phyloP scores from a whole-genome alignment of 2,113 vertebrate species.

The Saimiri boliviensis region DNA sequence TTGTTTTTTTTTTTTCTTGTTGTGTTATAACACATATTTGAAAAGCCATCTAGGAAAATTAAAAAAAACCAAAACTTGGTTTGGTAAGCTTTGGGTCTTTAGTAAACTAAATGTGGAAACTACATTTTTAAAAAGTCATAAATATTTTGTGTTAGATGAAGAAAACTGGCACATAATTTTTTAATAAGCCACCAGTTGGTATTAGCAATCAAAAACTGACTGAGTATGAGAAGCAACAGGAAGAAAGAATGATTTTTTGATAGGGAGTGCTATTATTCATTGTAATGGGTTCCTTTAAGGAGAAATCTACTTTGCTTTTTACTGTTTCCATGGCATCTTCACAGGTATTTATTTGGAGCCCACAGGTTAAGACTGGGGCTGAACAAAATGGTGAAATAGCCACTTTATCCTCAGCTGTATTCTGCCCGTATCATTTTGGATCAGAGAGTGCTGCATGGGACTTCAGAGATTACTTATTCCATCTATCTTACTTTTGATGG shows the following conservation, averaged over 20 bases:
- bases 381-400: background rate
- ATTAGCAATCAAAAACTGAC: conserved; percentile 17
- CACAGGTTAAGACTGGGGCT: background rate
- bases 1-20: background rate
- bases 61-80: background rate
- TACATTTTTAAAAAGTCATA: background rate
- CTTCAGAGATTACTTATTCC: conserved; percentile 1
- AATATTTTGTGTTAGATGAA: conserved; percentile 20
- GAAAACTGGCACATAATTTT: conserved; percentile 7
- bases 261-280: background rate
- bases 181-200: background rate
- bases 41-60: conserved; percentile 3
- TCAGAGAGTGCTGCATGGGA: background rate
- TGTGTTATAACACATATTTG: conserved; percentile 24
- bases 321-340: background rate
- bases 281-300: conserved; percentile 5
- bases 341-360: conserved; percentile 22
- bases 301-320: background rate
- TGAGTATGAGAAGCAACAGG: background rate
- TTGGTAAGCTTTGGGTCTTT: background rate
- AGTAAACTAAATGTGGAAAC: conserved; percentile 42
- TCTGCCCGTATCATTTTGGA: background rate
- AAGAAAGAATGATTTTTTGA: conserved; percentile 11
- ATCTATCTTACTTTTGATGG: background rate
- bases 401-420: background rate